Conservation (phyloP, 2,797 vertebrate genomes). For the Platalea minor region DNA sequence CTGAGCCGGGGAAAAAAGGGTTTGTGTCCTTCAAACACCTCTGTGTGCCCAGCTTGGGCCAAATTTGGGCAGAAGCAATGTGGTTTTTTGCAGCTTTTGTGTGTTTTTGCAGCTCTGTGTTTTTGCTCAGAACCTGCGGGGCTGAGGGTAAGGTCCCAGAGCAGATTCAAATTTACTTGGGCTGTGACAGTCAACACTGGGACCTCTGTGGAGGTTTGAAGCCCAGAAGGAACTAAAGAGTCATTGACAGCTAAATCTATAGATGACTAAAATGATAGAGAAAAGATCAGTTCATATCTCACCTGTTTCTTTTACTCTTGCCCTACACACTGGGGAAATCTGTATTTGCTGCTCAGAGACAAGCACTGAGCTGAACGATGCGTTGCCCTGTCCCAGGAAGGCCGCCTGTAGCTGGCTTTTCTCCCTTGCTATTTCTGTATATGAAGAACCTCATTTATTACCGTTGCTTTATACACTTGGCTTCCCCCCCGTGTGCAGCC, state of each 20-base stretch:
- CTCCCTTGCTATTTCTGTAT: not conserved
- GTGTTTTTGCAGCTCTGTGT: not conserved
- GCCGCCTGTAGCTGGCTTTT: fast-evolving
- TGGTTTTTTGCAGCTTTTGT: not conserved
- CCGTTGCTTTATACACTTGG: not conserved
- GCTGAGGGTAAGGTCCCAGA: not conserved
- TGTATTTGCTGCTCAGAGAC: not conserved
- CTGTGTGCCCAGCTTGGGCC: not conserved
- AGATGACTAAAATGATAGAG: not conserved
- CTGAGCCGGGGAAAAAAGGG: not conserved
- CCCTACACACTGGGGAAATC: not conserved
- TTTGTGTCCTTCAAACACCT: not conserved
- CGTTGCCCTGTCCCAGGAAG: not conserved
- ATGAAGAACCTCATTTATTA: not conserved
- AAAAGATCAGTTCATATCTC: not conserved
- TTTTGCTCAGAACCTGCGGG: not conserved
- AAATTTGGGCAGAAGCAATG: not conserved
- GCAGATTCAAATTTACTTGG: not conserved
- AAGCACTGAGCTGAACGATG: fast-evolving
- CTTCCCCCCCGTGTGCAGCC: not conserved
- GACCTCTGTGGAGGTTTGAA: not conserved
- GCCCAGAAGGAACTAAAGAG: not conserved
- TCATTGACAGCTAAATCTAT: not conserved
- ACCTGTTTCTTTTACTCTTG: not conserved
- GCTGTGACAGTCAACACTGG: not conserved